phyloP scores from a whole-genome alignment of 2,888 invertebrate genomes.

The Tachina fera region DNA sequence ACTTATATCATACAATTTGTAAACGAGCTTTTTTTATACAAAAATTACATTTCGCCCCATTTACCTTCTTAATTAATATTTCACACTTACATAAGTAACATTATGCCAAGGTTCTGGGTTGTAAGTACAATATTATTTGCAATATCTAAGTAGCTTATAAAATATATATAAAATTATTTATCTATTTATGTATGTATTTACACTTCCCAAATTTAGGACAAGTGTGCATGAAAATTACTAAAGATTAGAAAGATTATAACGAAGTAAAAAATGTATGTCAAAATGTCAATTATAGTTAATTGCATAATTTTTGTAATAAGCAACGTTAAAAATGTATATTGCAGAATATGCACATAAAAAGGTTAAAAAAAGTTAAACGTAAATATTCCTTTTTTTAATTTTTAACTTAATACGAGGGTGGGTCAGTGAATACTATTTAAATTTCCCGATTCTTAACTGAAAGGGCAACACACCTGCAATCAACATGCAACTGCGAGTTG shows the following conservation, averaged over 20 bases:
- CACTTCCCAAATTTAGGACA: slow-evolving; percentile 24
- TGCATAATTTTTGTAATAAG: slow-evolving; percentile 20
- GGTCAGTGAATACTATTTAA: not conserved
- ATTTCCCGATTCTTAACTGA: no score
- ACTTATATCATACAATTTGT: not conserved
- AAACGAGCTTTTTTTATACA: not conserved
- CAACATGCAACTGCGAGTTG: no score
- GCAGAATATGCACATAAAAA: not conserved
- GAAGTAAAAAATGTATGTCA: slow-evolving; percentile 46
- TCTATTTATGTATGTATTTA: not conserved
- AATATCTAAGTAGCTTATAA: slow-evolving; percentile 27
- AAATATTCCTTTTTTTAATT: not conserved
- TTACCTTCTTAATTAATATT: slow-evolving; percentile 16
- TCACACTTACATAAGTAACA: slow-evolving; percentile 15
- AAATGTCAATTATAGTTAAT: slow-evolving; percentile 58
- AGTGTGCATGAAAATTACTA: slow-evolving; percentile 10
- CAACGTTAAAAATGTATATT: slow-evolving; percentile 27
- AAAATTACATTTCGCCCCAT: not conserved
- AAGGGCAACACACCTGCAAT: no score
- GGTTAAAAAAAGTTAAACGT: not conserved
- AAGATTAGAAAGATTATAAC: slow-evolving; percentile 29
- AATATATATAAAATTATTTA: not conserved
- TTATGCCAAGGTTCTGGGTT: slow-evolving; percentile 9
- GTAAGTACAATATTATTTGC: slow-evolving; percentile 13
- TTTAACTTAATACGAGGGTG: not conserved